Percentiles rank a stretch among this genome's conserved stretches.
These are phyloP conservation scores for Dolichallabes microphthalmus DNA, from an alignment of 2,113 vertebrate species.

Conservation along the genomic window DNA sequence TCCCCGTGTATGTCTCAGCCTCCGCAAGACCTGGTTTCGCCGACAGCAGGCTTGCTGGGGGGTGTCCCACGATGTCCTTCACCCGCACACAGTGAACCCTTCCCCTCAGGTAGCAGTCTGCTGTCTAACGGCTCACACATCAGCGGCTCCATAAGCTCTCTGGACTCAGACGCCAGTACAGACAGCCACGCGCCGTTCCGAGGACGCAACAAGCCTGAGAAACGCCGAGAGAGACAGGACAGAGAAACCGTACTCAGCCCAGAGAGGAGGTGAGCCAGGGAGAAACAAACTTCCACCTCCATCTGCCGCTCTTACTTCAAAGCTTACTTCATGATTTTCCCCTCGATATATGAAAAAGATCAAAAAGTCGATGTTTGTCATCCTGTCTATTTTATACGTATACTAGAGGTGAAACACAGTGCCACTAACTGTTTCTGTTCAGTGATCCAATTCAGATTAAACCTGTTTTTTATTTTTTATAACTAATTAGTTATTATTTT, in stretches of 20 bases:
- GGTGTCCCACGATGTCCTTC: slow-evolving; percentile 75
- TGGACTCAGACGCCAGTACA: slow-evolving; percentile 77
- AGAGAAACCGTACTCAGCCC: slow-evolving; percentile 69
- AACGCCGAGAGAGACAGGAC: slow-evolving; percentile 64
- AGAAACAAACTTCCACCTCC: too few species aligned
- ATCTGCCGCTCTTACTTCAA: background rate
- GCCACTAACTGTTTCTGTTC: background rate
- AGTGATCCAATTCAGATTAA: background rate
- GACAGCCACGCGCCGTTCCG: slow-evolving; percentile 67
- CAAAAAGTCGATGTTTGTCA: too few species aligned
- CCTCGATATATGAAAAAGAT: background rate
- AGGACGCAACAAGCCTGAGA: slow-evolving; percentile 50
- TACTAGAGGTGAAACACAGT: background rate
- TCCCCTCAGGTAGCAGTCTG: slow-evolving; percentile 76
- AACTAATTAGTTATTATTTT: too few species aligned
- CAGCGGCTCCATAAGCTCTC: slow-evolving; percentile 77
- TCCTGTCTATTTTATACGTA: background rate
- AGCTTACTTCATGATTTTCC: background rate
- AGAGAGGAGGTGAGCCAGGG: slow-evolving; percentile 72
- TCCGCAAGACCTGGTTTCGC: slow-evolving; percentile 68
- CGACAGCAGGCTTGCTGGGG: slow-evolving; percentile 66
- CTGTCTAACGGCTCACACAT: slow-evolving; percentile 81
- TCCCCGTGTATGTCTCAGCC: slow-evolving; percentile 58
- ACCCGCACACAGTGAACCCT: slow-evolving; percentile 75
- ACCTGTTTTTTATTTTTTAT: background rate